These are phyloP conservation scores for Nomada goodeniana DNA, from an alignment of 2,888 invertebrate species.

Conservation along the genomic window DNA sequence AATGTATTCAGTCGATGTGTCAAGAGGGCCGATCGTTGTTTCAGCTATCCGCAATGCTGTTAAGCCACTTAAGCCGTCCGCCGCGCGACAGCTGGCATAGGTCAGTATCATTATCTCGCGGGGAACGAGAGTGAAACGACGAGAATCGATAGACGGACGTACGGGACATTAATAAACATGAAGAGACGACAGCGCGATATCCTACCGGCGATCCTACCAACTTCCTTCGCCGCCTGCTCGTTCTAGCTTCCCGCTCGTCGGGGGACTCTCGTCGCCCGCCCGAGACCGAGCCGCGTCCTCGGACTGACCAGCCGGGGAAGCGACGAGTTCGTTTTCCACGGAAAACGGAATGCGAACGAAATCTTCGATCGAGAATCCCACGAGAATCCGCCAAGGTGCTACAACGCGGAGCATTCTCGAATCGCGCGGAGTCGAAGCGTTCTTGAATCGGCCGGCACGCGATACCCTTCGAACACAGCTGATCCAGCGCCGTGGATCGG, in stretches of 20 bases:
- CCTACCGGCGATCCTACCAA: conserved; percentile 25
- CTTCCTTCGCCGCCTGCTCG: conserved; percentile 37
- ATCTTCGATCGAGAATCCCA: background rate
- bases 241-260: conserved; percentile 30
- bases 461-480: conserved; percentile 53
- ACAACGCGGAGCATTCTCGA: background rate
- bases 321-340: background rate
- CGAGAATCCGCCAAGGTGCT: background rate
- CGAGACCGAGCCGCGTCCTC: too few species aligned
- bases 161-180: conserved; percentile 81
- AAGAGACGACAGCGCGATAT: conserved; percentile 67
- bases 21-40: conserved; percentile 68
- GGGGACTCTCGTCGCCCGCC: background rate
- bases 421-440: background rate
- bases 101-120: conserved; percentile 81
- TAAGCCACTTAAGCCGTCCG: conserved; percentile 70
- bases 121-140: conserved; percentile 77
- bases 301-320: background rate
- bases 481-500: conserved; percentile 37
- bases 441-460: conserved; percentile 48
- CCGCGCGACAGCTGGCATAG: conserved; percentile 76
- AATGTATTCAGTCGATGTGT: conserved; percentile 72
- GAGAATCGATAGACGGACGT: conserved; percentile 77
- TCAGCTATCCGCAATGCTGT: conserved; percentile 67
- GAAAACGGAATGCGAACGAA: background rate